Conservation (phyloP, 2,888 invertebrate species). For the Exocentrus adspersus region DNA sequence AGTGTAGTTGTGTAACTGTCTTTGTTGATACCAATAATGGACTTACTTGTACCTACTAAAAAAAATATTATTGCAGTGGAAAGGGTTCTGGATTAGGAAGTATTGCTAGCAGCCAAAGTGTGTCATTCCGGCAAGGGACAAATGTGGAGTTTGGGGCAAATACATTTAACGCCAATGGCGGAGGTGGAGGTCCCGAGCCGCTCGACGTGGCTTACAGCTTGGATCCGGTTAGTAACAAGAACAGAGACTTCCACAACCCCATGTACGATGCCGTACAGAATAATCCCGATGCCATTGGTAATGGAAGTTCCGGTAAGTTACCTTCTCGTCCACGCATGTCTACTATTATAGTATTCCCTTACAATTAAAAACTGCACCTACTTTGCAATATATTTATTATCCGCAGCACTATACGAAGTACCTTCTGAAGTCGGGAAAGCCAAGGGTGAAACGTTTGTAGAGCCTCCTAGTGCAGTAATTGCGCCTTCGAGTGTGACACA, state of each 20-base stretch:
- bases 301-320: slow-evolving; percentile 69
- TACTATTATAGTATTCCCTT: too few relatives aligned
- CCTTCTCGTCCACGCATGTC: too few relatives aligned
- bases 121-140: slow-evolving; percentile 92
- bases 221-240: slow-evolving; percentile 80
- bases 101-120: slow-evolving; percentile 87
- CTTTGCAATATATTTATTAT: slow-evolving; percentile 39
- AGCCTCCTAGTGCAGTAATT: slow-evolving; percentile 77
- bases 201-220: slow-evolving; percentile 82
- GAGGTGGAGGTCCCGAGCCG: slow-evolving; percentile 67
- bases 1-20: too few relatives aligned
- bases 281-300: slow-evolving; percentile 68
- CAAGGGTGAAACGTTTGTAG: slow-evolving; percentile 67
- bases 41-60: too few relatives aligned
- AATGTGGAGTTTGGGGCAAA: slow-evolving; percentile 87
- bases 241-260: slow-evolving; percentile 95
- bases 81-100: slow-evolving; percentile 83
- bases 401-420: slow-evolving; percentile 81
- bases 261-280: slow-evolving; percentile 94
- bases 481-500: slow-evolving; percentile 86
- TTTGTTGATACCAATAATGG: too few relatives aligned
- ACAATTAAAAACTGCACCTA: not conserved
- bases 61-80: slow-evolving; percentile 67
- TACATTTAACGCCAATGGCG: slow-evolving; percentile 67
- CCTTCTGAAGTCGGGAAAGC: slow-evolving; percentile 78